A percentile compares a stretch with the other conserved stretches of the same genome.
These are phyloP conservation scores for Sebastes diaconus DNA, from an alignment of 2,797 vertebrate genomes.

Conservation along the genomic window DNA sequence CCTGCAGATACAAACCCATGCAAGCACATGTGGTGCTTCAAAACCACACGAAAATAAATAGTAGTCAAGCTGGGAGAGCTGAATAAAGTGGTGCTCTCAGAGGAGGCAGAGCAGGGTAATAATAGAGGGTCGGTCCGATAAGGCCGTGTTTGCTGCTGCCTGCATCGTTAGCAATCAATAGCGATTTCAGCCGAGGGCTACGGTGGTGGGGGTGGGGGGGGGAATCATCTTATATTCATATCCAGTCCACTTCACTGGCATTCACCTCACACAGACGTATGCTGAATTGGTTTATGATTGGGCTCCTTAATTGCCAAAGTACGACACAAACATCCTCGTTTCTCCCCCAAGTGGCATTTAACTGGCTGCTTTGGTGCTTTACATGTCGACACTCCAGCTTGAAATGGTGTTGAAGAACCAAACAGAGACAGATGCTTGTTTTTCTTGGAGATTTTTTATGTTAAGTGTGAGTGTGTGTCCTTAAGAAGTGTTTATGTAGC, in stretches of 20 bases:
- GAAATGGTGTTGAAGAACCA: neutral
- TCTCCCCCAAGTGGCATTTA: neutral
- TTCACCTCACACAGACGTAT: constrained; percentile 1
- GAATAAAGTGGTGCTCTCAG: constrained; percentile 16
- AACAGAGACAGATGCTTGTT: neutral
- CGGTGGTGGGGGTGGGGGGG: neutral
- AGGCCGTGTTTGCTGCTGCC: neutral
- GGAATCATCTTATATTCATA: constrained; percentile 26
- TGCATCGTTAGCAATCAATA: constrained; percentile 51
- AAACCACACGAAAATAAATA: neutral
- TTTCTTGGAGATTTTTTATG: neutral
- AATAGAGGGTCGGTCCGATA: constrained; percentile 19
- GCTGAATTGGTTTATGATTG: constrained; percentile 2
- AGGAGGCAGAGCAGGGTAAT: constrained; percentile 14
- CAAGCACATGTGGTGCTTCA: neutral
- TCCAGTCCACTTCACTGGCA: constrained; percentile 18
- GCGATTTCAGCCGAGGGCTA: constrained; percentile 32
- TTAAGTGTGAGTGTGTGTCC: neutral
- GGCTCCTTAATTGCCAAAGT: constrained; percentile 14
- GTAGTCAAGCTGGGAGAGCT: neutral
- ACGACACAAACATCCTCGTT: neutral
- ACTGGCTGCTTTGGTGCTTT: neutral
- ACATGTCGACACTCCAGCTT: neutral
- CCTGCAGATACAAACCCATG: constrained; percentile 7
- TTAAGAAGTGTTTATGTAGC: neutral